Evolutionary conservation across 2,888 invertebrate species (phyloP).

Genomic region (Macrophya alboannulata): DNA sequence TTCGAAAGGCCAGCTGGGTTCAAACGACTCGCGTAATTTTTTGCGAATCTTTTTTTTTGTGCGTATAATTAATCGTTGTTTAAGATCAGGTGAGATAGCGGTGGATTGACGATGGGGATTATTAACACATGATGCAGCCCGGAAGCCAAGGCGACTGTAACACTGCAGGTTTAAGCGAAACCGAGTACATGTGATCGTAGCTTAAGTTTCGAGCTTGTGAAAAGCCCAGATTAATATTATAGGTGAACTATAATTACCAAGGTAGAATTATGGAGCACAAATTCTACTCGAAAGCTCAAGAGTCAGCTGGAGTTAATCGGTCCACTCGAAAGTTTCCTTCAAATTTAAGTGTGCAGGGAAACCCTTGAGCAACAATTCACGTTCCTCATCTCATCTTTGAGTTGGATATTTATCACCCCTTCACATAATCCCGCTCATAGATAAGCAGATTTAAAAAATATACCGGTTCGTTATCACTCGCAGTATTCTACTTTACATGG

Average conservation of each 20-base stretch:
- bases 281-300: not conserved
- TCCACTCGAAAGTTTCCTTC: not conserved
- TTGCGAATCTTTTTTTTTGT: not conserved
- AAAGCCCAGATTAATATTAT: not conserved
- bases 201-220: constrained; percentile 1
- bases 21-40: not conserved
- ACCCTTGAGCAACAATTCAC: not conserved
- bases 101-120: not conserved
- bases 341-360: too few relatives aligned
- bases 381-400: too few relatives aligned
- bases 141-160: not conserved
- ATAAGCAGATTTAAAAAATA: too few relatives aligned
- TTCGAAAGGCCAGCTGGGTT: not conserved
- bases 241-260: not conserved
- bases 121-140: not conserved
- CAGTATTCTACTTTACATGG: too few relatives aligned
- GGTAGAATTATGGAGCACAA: not conserved
- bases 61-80: too few relatives aligned
- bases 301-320: not conserved
- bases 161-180: not conserved
- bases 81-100: too few relatives aligned
- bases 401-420: too few relatives aligned
- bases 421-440: too few relatives aligned
- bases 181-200: not conserved
- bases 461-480: too few relatives aligned